These are phyloP conservation scores for Enchytraeus crypticus DNA, from an alignment of 2,888 invertebrate genomes.

Conservation along the genomic window DNA sequence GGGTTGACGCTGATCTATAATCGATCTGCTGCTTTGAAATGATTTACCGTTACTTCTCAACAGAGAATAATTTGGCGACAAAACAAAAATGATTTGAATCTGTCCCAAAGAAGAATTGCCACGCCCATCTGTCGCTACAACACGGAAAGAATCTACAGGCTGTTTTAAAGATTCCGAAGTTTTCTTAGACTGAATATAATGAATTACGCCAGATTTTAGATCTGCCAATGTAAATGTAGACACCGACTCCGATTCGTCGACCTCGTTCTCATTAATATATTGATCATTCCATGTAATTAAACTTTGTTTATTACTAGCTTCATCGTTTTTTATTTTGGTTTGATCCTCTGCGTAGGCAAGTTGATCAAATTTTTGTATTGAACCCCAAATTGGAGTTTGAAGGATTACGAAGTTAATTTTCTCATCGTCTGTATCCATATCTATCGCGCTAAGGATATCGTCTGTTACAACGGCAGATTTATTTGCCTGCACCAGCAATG, in stretches of 20 bases:
- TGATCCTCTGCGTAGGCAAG: neutral
- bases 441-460: slow-evolving; percentile 36
- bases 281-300: no score
- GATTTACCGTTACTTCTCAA: no score
- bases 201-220: slow-evolving; percentile 40
- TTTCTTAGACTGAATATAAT: slow-evolving; percentile 40
- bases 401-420: slow-evolving; percentile 40
- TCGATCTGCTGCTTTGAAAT: no score
- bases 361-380: slow-evolving; percentile 39
- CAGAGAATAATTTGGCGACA: no score
- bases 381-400: slow-evolving; percentile 44
- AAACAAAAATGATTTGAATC: slow-evolving; percentile 39
- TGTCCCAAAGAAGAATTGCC: slow-evolving; percentile 36
- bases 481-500: slow-evolving; percentile 43
- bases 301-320: no score
- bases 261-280: neutral
- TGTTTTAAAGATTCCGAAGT: slow-evolving; percentile 42
- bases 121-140: slow-evolving; percentile 45
- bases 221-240: slow-evolving; percentile 41
- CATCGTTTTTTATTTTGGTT: neutral
- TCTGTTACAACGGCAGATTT: slow-evolving; percentile 34
- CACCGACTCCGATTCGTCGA: slow-evolving; percentile 24
- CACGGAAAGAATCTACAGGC: slow-evolving; percentile 38
- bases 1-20: no score
- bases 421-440: slow-evolving; percentile 41